phyloP scores from a whole-genome alignment of 2,888 invertebrate genomes.

The Epinotia bilunana region DNA sequence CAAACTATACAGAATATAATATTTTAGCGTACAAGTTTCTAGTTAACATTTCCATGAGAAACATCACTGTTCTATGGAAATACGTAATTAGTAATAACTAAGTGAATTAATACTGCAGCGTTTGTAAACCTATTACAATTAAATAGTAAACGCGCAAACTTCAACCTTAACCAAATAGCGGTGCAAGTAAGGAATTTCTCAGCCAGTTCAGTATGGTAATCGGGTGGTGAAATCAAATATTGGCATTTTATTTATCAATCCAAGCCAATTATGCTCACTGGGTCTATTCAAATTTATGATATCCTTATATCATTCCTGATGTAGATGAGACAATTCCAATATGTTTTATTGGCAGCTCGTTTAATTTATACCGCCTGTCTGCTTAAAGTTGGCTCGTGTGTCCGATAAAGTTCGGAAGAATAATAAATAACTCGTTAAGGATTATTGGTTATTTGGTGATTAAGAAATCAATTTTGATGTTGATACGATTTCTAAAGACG shows the following conservation, averaged over 20 bases:
- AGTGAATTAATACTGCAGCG: neutral
- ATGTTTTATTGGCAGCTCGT: constrained; percentile 40
- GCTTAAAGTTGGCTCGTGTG: constrained; percentile 24
- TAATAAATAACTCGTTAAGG: constrained; percentile 37
- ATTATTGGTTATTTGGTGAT: constrained; percentile 28
- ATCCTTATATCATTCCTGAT: constrained; percentile 43
- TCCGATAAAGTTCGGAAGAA: constrained; percentile 23
- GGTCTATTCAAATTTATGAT: constrained; percentile 52
- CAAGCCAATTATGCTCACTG: constrained; percentile 58
- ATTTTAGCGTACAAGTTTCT: constrained; percentile 7
- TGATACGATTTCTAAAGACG: constrained; percentile 9
- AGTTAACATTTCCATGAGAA: neutral
- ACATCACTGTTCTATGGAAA: neutral
- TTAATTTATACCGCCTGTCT: constrained; percentile 34
- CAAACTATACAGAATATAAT: constrained; percentile 6
- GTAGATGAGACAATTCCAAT: constrained; percentile 41
- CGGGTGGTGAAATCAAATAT: constrained; percentile 64
- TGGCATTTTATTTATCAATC: constrained; percentile 59
- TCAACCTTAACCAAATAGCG: constrained; percentile 21
- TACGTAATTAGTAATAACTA: neutral
- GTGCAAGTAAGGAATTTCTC: constrained; percentile 45
- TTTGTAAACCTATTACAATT: constrained; percentile 25
- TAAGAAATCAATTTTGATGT: constrained; percentile 1
- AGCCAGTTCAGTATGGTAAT: constrained; percentile 61
- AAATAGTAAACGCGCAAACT: constrained; percentile 24